Conservation (phyloP, 2,113 vertebrate genomes). For the Vombatus ursinus region DNA sequence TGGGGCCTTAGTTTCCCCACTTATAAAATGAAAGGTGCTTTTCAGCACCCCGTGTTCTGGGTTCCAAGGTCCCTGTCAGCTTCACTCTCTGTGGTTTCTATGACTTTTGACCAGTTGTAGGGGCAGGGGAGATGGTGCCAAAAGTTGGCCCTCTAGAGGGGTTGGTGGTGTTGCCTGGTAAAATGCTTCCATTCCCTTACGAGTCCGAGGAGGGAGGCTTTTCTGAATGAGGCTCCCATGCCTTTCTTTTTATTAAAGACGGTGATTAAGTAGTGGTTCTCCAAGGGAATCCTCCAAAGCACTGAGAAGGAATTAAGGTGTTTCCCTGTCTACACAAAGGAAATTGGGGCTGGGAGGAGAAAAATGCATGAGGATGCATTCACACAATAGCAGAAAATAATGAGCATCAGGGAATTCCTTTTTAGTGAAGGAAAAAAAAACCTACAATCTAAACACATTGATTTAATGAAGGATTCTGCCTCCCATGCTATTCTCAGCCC, state of each 20-base stretch:
- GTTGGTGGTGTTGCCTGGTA: neutral
- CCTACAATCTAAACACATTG: neutral
- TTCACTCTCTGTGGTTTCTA: neutral
- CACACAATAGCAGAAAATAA: slow-evolving; percentile 45
- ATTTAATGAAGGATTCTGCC: slow-evolving; percentile 29
- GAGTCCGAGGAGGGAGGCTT: rapidly evolving
- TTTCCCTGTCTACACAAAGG: slow-evolving; percentile 35
- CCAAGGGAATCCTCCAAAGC: rapidly evolving
- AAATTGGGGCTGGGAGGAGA: slow-evolving; percentile 9
- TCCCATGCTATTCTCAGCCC: neutral
- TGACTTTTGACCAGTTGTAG: neutral
- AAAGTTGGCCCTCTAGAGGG: neutral
- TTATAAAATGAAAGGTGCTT: neutral
- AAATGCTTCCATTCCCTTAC: neutral
- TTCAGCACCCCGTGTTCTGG: neutral
- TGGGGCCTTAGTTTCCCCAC: neutral
- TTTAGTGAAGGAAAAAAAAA: neutral
- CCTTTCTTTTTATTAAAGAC: neutral
- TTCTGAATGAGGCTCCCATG: neutral
- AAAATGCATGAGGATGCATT: neutral
- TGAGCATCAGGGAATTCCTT: slow-evolving; percentile 25
- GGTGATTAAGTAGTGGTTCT: neutral
- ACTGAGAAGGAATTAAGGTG: neutral
- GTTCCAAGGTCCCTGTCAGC: neutral
- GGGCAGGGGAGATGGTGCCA: too few relatives aligned